A percentile compares a stretch with the other conserved stretches of the same genome.
Conservation (phyloP, 2,113 vertebrate species). For the Polypterus bichir region DNA sequence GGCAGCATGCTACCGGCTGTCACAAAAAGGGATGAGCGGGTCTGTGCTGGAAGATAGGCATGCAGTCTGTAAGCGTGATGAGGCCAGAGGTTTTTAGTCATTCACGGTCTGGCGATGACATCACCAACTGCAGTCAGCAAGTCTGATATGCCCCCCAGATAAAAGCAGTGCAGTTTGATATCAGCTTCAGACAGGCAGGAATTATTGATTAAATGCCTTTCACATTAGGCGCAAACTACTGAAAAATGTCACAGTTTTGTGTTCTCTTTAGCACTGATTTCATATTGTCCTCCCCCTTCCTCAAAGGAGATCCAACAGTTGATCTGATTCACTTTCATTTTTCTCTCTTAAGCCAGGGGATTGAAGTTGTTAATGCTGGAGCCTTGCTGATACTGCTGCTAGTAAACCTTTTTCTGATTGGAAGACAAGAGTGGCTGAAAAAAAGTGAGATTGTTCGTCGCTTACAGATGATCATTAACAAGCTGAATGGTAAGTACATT, state of each 20-base stretch:
- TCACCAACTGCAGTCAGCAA: no score
- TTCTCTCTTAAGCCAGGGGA: slow-evolving; percentile 58
- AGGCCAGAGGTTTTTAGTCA: no score
- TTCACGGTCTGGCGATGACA: no score
- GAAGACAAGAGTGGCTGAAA: slow-evolving; percentile 76
- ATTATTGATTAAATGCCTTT: background rate
- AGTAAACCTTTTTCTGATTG: slow-evolving; percentile 72
- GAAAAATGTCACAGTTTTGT: no score
- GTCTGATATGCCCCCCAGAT: no score
- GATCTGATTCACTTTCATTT: background rate
- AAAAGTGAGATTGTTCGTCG: slow-evolving; percentile 71
- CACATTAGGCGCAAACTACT: background rate
- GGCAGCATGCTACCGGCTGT: no score
- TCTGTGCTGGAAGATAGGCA: no score
- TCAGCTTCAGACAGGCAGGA: background rate
- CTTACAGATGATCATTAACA: slow-evolving; percentile 67
- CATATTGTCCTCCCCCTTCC: background rate
- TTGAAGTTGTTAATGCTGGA: slow-evolving; percentile 73
- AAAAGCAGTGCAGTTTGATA: background rate
- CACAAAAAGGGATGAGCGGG: no score
- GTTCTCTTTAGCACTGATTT: background rate
- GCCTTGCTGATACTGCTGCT: slow-evolving; percentile 75
- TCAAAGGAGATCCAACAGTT: no score
- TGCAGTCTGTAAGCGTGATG: no score
- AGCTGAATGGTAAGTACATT: slow-evolving; percentile 65